Evolutionary conservation across 2,797 vertebrate genomes (phyloP), one percentile per base, ranked within the genome.

Genomic region (Rhinophrynus dorsalis): DNA sequence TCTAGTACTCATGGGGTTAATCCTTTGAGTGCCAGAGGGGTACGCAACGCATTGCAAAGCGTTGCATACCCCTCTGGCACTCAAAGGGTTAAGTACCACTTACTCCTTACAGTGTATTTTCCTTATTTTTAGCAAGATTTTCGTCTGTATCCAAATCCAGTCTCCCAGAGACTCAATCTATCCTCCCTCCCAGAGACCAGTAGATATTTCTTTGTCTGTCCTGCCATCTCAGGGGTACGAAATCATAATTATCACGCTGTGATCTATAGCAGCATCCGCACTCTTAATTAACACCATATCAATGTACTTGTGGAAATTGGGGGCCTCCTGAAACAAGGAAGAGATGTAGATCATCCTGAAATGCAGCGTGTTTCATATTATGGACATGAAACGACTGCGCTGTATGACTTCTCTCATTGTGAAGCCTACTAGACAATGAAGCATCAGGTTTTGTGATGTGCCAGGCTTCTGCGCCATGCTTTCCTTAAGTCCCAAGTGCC

Each of bases 401-500:
- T 23, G 38, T 18, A 17, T 7, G 44, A 58, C 37, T 23, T 51
- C 13, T 2, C 21, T 1, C 33, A 24, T 37, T 38, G 33, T 24
- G 27, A 23, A n/a, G 13, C 13, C 32, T 50, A 20, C 13, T 29
- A 21, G 32, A 17, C 38, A 21, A 24, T 20, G 27, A 18, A 2
- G 52, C 64, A 47, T 29, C 24, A 51, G 7, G 1, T 13, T 48
- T 26, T 51, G 13, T 42, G 54, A 40, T 15, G 18, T 60, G 69
- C 54, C 61, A 66, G 23, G 38, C 42, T 42, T 58, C 61, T 65
- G 58, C 67, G 21, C 48, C 15, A 27, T n/a, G 56, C 38, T 32
- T 23, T 58, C 68, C 24, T 32, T 27, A 33, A 20, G 42, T 73
- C 69, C 61, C 52, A 10, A 65, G 42, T 38, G 44, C 45, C 54